Conservation (phyloP, 2,113 vertebrate species). For the Chrysochloris asiatica region DNA sequence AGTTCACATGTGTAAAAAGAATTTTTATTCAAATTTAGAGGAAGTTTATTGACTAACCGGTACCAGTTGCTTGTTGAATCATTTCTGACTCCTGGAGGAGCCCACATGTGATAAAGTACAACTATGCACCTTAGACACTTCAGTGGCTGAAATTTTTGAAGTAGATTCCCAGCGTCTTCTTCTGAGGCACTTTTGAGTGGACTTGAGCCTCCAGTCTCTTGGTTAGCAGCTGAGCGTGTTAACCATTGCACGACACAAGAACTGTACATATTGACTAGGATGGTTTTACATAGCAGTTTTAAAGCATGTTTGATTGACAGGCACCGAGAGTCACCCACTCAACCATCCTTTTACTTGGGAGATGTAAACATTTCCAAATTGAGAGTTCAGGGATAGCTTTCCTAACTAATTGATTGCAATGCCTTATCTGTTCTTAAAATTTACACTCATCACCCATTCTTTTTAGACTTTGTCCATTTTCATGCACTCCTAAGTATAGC, state of each 20-base stretch:
- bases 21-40: too few species aligned
- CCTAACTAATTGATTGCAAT: neutral
- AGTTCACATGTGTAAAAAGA: too few species aligned
- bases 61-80: neutral
- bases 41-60: neutral
- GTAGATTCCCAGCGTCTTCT: neutral
- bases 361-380: neutral
- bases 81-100: neutral
- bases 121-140: neutral
- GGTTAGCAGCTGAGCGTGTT: neutral
- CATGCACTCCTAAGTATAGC: neutral
- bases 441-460: neutral
- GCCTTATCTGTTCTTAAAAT: slow-evolving; percentile 5
- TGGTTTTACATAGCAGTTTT: neutral
- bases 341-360: neutral
- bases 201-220: neutral
- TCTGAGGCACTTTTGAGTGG: neutral
- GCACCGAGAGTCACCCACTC: neutral
- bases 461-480: slow-evolving; percentile 41
- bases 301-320: neutral
- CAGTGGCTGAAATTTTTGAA: neutral
- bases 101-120: neutral
- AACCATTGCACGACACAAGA: neutral
- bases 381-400: neutral
- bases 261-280: neutral